These are phyloP conservation scores for Byasa hedistus DNA, from an alignment of 2,888 invertebrate species.

Conservation along the genomic window DNA sequence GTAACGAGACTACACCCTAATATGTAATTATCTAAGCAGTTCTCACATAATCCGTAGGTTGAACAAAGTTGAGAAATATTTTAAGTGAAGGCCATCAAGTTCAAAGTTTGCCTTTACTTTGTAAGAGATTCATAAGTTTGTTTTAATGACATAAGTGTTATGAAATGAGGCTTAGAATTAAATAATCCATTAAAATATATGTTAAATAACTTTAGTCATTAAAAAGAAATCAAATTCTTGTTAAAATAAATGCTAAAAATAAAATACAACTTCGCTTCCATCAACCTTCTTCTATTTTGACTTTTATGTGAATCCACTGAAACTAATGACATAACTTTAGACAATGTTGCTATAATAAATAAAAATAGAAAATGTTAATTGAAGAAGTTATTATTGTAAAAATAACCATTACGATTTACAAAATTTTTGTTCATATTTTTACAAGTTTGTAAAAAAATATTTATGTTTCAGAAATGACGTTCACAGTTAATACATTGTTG, in stretches of 20 bases:
- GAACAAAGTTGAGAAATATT: constrained; percentile 68
- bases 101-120: constrained; percentile 48
- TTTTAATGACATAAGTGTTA: constrained; percentile 2
- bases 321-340: background rate
- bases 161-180: background rate
- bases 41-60: constrained; percentile 54
- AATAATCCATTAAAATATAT: constrained; percentile 5
- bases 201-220: constrained; percentile 4
- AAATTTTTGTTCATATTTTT: no score
- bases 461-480: no score
- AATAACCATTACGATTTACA: no score
- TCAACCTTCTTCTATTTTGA: constrained; percentile 17
- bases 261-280: background rate
- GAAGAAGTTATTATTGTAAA: no score
- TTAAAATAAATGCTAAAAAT: background rate
- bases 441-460: no score
- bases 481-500: no score
- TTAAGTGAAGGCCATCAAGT: constrained; percentile 70
- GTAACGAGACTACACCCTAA: constrained; percentile 61
- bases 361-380: no score
- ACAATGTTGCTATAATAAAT: background rate
- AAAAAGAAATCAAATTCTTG: constrained; percentile 7
- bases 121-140: constrained; percentile 36
- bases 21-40: constrained; percentile 50
- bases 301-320: background rate